These are phyloP conservation scores for Austrofundulus limnaeus DNA, from an alignment of 2,113 vertebrate species.

Conservation along the genomic window DNA sequence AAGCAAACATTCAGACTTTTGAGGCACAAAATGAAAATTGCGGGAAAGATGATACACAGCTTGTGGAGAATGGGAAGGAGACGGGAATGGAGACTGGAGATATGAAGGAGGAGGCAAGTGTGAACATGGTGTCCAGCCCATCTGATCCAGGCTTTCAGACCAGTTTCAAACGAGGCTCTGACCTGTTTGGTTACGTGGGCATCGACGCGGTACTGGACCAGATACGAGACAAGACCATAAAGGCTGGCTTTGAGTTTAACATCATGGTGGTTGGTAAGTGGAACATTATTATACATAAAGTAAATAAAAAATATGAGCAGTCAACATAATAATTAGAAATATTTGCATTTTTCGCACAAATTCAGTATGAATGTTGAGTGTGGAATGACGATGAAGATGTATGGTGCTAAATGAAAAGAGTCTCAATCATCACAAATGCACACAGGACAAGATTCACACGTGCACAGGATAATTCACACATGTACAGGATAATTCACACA, in stretches of 20 bases:
- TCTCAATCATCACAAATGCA: too few species aligned
- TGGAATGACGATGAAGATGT: too few species aligned
- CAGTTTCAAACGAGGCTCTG: slow-evolving; percentile 67
- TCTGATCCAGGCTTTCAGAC: slow-evolving; percentile 40
- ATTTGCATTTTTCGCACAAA: too few species aligned
- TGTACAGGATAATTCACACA: too few species aligned
- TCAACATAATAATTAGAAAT: too few species aligned
- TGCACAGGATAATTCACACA: too few species aligned
- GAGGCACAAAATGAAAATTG: neutral
- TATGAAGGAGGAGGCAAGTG: slow-evolving; percentile 28
- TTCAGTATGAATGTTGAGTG: too few species aligned
- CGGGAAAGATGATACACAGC: slow-evolving; percentile 17
- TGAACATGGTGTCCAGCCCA: slow-evolving; percentile 37
- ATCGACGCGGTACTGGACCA: slow-evolving; percentile 94
- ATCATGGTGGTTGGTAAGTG: slow-evolving; percentile 96
- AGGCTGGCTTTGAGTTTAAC: slow-evolving; percentile 94
- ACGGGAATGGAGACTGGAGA: slow-evolving; percentile 48
- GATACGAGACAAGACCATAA: slow-evolving; percentile 95
- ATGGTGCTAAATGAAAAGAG: too few species aligned
- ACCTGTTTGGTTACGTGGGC: slow-evolving; percentile 88
- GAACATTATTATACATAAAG: neutral
- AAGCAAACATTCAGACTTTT: neutral
- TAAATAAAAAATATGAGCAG: too few species aligned
- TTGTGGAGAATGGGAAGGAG: slow-evolving; percentile 48
- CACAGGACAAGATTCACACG: too few species aligned